Evolutionary conservation across 2,888 invertebrate genomes (phyloP), one percentile per base, ranked within the genome.

Genomic region (Geotrupes spiniger): DNA sequence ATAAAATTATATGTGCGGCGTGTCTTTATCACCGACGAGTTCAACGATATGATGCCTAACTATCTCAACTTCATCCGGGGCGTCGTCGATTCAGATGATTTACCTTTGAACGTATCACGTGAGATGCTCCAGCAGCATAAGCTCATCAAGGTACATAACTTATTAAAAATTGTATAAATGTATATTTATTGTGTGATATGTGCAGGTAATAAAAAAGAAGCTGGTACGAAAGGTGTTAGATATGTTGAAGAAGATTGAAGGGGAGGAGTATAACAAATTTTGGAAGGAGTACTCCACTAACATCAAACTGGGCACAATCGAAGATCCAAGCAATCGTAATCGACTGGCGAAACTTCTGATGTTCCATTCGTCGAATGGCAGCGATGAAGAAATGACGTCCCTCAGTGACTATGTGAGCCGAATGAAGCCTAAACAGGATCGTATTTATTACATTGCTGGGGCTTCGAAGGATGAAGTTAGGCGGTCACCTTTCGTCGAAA

Each of bases 251-350:
- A 99, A 98, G 76, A 83, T 99, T 53, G 81, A 89, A 42, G 87
- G 87, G 51, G 91, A 89, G 40, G 88, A 92, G 40, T 97, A 92
- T 72, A 84, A 87, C 15, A 85, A 85, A 64, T 98, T 99, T 84
- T 99, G 98, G 98, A 95, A 95, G 74, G 98, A 99, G 76, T 99
- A 92, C 77, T 94, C 95, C 47, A 99, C 98, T 54, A 98, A 97
- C 83, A 69, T 74, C 41, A 74, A 74, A 57, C 54, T 74, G 37
- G 99, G 99, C 49, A 85, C 97, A 14, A 95, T 98, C 80, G 99
- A 99, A 77, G 99, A 99, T 76, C 89, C 96, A 29, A 86, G 91
- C 62, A 99, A 99, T 78, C 84, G 98, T 51, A 93, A 94, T 38
- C 85, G 99, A 44, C 79, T 99, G 44, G 93, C 97, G 51, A 99